These are phyloP conservation scores for Acipenser transmontanus DNA, from an alignment of 2,797 vertebrate species.

Conservation along the genomic window DNA sequence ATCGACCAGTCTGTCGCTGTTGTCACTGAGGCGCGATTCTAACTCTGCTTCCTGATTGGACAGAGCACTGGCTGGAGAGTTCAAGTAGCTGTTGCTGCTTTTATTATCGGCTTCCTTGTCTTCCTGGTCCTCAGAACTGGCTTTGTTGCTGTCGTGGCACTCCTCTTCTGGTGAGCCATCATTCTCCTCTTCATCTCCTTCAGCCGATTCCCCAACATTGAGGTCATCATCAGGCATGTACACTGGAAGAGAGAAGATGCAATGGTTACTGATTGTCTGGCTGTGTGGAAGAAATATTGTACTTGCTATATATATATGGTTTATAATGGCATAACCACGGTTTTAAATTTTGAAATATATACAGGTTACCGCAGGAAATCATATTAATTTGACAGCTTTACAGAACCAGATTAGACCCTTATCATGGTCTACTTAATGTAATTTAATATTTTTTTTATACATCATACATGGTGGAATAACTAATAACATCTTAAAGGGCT, in stretches of 20 bases:
- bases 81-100: conserved; percentile 89
- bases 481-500: too few relatives aligned
- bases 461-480: too few relatives aligned
- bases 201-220: conserved; percentile 66
- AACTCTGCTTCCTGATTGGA: conserved; percentile 90
- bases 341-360: too few relatives aligned
- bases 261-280: conserved; percentile 8
- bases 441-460: too few relatives aligned
- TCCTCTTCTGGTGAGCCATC: conserved; percentile 78
- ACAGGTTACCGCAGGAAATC: too few relatives aligned
- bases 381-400: too few relatives aligned
- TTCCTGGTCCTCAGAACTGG: conserved; percentile 80
- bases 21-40: conserved; percentile 86
- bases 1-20: conserved; percentile 86
- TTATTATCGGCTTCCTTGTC: conserved; percentile 81
- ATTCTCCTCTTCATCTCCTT: conserved; percentile 82
- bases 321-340: too few relatives aligned
- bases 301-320: too few relatives aligned
- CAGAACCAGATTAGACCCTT: too few relatives aligned
- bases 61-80: conserved; percentile 85
- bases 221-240: conserved; percentile 87
- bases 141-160: conserved; percentile 68
- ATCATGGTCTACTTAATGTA: too few relatives aligned
- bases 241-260: conserved; percentile 59
- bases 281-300: too few relatives aligned